phyloP scores from a whole-genome alignment of 2,113 vertebrate genomes.

The Fulica atra region DNA sequence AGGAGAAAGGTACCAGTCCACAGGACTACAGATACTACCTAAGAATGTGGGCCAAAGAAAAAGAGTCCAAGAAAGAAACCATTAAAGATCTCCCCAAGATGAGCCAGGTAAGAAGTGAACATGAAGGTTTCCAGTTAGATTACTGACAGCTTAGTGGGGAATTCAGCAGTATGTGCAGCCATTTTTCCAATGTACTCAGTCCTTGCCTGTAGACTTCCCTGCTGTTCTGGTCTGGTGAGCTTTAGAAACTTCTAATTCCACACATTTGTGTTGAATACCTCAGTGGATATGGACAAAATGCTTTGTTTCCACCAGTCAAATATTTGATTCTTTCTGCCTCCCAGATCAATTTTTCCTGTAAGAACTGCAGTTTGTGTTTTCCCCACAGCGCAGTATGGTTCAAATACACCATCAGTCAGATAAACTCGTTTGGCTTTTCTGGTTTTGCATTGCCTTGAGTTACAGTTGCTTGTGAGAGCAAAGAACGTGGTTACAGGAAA shows the following conservation, averaged over 20 bases:
- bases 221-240: not conserved
- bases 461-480: not conserved
- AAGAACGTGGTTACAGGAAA: not conserved
- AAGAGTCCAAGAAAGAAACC: constrained; percentile 88
- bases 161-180: not conserved
- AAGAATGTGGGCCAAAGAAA: constrained; percentile 93
- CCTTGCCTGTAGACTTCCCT: not conserved
- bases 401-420: not conserved
- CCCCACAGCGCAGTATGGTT: not conserved
- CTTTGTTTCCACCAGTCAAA: not conserved
- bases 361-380: not conserved
- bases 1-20: constrained; percentile 82
- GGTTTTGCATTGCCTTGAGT: not conserved
- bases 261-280: not conserved
- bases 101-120: constrained; percentile 87
- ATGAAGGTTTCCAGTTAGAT: not conserved
- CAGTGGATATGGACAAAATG: not conserved
- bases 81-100: constrained; percentile 96
- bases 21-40: constrained; percentile 95
- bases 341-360: not conserved
- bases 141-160: not conserved
- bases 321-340: not conserved
- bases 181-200: not conserved
- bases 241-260: not conserved
- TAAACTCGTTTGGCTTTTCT: not conserved